These are phyloP conservation scores for Scomber colias DNA, from an alignment of 2,113 vertebrate species.

Conservation along the genomic window DNA sequence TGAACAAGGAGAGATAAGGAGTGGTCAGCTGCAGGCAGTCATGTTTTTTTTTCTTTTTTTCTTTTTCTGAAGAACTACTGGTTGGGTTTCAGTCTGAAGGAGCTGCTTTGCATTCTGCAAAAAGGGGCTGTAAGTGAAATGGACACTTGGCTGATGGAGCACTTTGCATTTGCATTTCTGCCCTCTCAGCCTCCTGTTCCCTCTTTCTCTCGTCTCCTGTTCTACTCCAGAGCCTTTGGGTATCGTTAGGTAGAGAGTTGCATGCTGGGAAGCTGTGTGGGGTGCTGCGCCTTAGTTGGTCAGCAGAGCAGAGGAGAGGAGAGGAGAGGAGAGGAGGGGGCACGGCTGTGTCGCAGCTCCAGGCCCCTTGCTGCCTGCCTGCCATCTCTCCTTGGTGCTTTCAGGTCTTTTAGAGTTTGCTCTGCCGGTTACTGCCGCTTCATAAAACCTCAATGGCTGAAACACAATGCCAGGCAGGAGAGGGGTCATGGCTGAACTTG, in stretches of 20 bases:
- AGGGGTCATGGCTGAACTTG: slow-evolving; percentile 82
- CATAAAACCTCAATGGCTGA: slow-evolving; percentile 80
- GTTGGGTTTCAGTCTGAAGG: slow-evolving; percentile 24
- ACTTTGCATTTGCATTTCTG: slow-evolving; percentile 74
- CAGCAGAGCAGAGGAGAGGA: slow-evolving; percentile 47
- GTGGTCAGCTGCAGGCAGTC: slow-evolving; percentile 40
- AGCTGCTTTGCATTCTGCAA: slow-evolving; percentile 52
- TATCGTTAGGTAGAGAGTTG: slow-evolving; percentile 60
- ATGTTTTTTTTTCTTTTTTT: slow-evolving; percentile 21
- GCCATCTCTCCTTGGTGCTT: slow-evolving; percentile 72
- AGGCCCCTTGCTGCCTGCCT: slow-evolving; percentile 66
- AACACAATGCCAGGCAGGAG: slow-evolving; percentile 77
- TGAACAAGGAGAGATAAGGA: neutral
- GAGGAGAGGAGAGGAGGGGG: slow-evolving; percentile 43
- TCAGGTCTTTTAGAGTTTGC: slow-evolving; percentile 76
- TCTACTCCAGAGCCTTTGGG: slow-evolving; percentile 57
- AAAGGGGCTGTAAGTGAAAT: slow-evolving; percentile 62
- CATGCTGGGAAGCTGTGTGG: slow-evolving; percentile 71
- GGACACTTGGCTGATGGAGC: slow-evolving; percentile 69
- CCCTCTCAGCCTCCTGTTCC: slow-evolving; percentile 47
- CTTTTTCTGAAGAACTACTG: slow-evolving; percentile 4
- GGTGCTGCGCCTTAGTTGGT: slow-evolving; percentile 58
- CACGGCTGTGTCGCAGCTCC: slow-evolving; percentile 44
- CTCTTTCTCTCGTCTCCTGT: slow-evolving; percentile 36
- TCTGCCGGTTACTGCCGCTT: slow-evolving; percentile 82